Evolutionary conservation across 2,113 vertebrate species (phyloP).

Genomic region (Caloenas nicobarica): DNA sequence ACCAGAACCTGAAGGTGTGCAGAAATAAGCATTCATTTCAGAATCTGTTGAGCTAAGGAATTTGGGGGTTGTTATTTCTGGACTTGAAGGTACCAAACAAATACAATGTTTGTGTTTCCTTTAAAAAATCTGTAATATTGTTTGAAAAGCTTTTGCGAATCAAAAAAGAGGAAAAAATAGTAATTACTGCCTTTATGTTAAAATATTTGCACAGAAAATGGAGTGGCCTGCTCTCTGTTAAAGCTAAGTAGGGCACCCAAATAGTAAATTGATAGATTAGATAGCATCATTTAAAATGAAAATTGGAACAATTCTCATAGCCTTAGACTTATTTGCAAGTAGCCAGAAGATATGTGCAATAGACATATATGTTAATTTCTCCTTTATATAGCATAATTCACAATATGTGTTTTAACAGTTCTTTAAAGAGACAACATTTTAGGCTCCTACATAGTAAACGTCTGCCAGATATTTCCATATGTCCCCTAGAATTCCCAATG

Average conservation of each 20-base stretch:
- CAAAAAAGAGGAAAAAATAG: background rate
- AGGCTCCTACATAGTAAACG: background rate
- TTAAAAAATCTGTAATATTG: slow-evolving; percentile 28
- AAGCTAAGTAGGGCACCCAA: background rate
- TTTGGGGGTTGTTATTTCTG: slow-evolving; percentile 63
- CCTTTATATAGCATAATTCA: background rate
- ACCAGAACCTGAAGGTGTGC: slow-evolving; percentile 62
- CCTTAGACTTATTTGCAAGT: background rate
- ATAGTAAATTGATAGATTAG: background rate
- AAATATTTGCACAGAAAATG: background rate
- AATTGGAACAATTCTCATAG: background rate
- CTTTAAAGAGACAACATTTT: background rate
- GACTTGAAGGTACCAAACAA: slow-evolving; percentile 48
- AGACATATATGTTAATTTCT: background rate
- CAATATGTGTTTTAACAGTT: background rate
- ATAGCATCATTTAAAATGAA: background rate
- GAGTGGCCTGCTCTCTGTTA: background rate
- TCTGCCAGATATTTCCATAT: background rate
- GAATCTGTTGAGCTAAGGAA: slow-evolving; percentile 58
- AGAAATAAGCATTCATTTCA: slow-evolving; percentile 71
- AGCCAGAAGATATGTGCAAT: background rate
- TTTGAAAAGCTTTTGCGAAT: slow-evolving; percentile 42
- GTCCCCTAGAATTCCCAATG: background rate
- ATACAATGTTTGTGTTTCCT: slow-evolving; percentile 5
- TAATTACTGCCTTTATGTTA: background rate